Conservation (phyloP, 2,113 vertebrate species). For the Illadopsis cleaveri region DNA sequence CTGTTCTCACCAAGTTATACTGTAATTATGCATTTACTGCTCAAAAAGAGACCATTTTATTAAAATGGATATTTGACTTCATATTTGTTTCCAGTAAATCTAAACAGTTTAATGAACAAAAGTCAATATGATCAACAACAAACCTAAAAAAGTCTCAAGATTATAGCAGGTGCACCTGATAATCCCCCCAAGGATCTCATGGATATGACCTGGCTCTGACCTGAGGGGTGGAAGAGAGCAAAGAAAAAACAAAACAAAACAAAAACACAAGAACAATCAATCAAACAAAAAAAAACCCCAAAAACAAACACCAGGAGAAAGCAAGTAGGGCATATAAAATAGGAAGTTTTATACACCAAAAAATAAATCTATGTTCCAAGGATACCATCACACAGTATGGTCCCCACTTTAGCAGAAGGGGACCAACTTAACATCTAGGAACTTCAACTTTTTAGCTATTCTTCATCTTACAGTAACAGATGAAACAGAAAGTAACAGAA, state of each 20-base stretch:
- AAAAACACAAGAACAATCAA: too few relatives aligned
- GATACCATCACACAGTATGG: not conserved
- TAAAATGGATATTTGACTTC: not conserved
- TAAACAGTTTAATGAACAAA: not conserved
- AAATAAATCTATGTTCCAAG: not conserved
- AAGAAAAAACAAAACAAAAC: not conserved
- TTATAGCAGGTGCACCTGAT: slow-evolving; percentile 29
- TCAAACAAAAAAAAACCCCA: not conserved
- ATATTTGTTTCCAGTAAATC: not conserved
- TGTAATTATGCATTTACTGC: not conserved
- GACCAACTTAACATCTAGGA: not conserved
- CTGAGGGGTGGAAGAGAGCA: slow-evolving; percentile 69
- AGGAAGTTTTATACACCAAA: not conserved
- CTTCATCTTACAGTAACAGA: not conserved
- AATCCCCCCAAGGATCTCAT: slow-evolving; percentile 81
- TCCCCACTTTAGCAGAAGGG: not conserved
- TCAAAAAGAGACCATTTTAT: not conserved
- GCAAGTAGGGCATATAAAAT: slow-evolving; percentile 52
- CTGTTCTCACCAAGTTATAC: not conserved
- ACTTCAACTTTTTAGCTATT: not conserved
- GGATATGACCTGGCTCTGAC: slow-evolving; percentile 85
- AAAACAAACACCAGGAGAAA: not conserved
- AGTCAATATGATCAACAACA: not conserved
- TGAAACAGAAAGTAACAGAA: not conserved
- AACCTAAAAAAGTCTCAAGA: not conserved